phyloP scores from a whole-genome alignment of 1,140 invertebrate species.

The Drosophila persimilis region DNA sequence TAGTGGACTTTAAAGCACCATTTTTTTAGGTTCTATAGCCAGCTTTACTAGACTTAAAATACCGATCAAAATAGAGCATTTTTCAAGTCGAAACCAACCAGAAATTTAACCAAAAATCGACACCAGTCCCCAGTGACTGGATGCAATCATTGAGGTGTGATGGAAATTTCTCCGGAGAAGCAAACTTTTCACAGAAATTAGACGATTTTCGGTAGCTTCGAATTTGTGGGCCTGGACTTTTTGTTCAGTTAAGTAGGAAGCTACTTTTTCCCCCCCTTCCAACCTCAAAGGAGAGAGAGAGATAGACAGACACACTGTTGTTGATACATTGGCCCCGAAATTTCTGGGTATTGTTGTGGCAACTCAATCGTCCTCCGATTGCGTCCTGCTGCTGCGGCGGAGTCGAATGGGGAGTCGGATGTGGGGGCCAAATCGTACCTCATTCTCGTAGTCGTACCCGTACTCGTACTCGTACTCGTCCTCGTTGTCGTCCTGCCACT shows the following conservation, averaged over 20 bases:
- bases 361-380: constrained; percentile 53
- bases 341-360: constrained; percentile 32
- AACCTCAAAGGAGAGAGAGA: not conserved
- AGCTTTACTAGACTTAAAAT: not conserved
- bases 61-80: not conserved
- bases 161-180: constrained; percentile 6
- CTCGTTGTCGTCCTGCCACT: constrained; percentile 21
- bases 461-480: too few species aligned
- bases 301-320: constrained; percentile 23
- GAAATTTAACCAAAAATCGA: too few species aligned
- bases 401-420: too few species aligned
- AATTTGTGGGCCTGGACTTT: not conserved
- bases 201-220: constrained; percentile 39
- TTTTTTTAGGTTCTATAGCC: too few species aligned
- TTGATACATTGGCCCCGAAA: constrained; percentile 46
- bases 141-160: constrained; percentile 29
- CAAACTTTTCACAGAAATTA: constrained; percentile 60
- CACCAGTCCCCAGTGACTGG: too few species aligned
- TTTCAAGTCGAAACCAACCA: too few species aligned
- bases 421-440: too few species aligned
- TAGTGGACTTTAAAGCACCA: too few species aligned
- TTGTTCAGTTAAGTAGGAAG: constrained; percentile 25
- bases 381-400: not conserved
- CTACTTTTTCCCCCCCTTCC: not conserved
- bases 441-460: too few species aligned